A percentile compares a stretch with the other conserved stretches of the same genome.
Evolutionary conservation across 2,888 invertebrate species (phyloP).

Genomic region (Drosophila mercatorum): DNA sequence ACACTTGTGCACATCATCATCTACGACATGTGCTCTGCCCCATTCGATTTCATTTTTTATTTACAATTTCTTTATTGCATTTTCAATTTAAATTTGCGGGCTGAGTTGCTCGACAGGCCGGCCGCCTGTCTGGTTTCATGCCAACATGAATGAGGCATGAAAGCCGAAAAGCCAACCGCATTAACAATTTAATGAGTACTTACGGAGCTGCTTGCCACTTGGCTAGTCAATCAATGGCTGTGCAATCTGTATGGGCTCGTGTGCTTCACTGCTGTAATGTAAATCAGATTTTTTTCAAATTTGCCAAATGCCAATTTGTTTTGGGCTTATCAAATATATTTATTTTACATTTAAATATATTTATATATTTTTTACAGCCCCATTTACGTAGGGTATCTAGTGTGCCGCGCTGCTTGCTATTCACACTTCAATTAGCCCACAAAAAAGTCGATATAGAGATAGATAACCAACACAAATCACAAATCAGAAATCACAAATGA

Average conservation of each 20-base stretch:
- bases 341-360: background rate
- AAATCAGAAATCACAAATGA: conserved; percentile 45
- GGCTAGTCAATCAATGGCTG: conserved; percentile 56
- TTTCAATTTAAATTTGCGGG: conserved; percentile 50
- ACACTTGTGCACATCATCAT: conserved; percentile 22
- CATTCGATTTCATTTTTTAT: conserved; percentile 12
- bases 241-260: conserved; percentile 33
- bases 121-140: conserved; percentile 25
- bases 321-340: background rate
- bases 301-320: background rate
- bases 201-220: conserved; percentile 58
- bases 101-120: conserved; percentile 28
- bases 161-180: conserved; percentile 54
- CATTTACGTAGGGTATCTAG: background rate
- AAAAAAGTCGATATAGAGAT: conserved; percentile 7
- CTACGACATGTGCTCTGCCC: conserved; percentile 9
- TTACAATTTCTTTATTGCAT: conserved; percentile 44
- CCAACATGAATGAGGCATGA: conserved; percentile 13
- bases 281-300: background rate
- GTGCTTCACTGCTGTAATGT: background rate
- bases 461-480: conserved; percentile 25
- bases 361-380: background rate
- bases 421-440: conserved; percentile 42
- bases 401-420: background rate
- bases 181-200: conserved; percentile 73